Conservation (phyloP, 2,888 invertebrate genomes). For the Lingula anatina region DNA sequence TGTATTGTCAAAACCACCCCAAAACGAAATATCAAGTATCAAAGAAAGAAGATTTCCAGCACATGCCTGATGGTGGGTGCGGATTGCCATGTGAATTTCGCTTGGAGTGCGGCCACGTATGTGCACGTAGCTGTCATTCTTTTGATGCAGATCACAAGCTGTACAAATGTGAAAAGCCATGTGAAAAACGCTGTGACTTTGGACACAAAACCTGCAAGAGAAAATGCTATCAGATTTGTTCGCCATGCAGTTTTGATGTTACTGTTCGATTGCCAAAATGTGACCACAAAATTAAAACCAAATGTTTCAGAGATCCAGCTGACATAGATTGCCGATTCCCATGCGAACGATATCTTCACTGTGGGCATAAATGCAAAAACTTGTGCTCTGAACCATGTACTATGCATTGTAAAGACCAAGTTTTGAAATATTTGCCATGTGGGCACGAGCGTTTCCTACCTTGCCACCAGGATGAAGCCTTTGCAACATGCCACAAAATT, state of each 20-base stretch:
- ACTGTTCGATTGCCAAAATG: not conserved
- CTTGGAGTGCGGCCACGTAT: constrained; percentile 30
- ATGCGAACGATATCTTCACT: too few species aligned
- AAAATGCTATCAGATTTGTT: constrained; percentile 21
- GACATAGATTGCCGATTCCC: too few species aligned
- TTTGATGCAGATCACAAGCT: constrained; percentile 56
- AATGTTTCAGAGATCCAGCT: not conserved
- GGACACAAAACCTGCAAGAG: constrained; percentile 21
- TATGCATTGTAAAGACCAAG: too few species aligned
- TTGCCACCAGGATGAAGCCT: too few species aligned
- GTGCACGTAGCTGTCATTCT: constrained; percentile 18
- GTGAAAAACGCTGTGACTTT: constrained; percentile 22
- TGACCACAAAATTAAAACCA: not conserved
- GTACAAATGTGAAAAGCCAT: constrained; percentile 32
- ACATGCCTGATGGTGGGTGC: constrained; percentile 29
- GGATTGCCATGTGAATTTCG: constrained; percentile 17
- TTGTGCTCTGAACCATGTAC: too few species aligned
- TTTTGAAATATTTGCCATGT: too few species aligned
- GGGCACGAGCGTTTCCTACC: too few species aligned
- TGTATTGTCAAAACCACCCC: constrained; percentile 34
- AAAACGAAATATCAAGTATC: constrained; percentile 9
- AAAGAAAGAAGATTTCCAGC: constrained; percentile 18
- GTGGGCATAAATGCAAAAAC: too few species aligned
- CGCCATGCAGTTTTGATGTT: constrained; percentile 25
- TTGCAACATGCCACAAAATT: too few species aligned